These are phyloP conservation scores for Cololabis saira DNA, from an alignment of 2,113 vertebrate species.

Conservation along the genomic window DNA sequence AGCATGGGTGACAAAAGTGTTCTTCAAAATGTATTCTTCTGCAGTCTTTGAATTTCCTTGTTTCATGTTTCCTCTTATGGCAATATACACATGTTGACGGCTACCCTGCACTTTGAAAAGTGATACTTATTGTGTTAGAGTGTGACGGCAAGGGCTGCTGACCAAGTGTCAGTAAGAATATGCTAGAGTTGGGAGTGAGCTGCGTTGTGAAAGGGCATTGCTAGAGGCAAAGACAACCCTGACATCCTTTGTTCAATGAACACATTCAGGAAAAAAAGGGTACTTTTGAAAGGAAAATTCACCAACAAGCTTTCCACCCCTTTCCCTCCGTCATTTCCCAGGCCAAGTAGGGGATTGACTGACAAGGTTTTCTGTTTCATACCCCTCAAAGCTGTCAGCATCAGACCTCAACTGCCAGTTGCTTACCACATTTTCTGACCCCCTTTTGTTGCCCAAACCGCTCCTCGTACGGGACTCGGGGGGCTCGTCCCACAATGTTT, in stretches of 20 bases:
- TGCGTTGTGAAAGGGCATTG: constrained; percentile 2
- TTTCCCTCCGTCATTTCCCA: constrained; percentile 33
- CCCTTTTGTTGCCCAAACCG: constrained; percentile 42
- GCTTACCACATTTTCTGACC: constrained; percentile 44
- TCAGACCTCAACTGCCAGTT: constrained; percentile 55
- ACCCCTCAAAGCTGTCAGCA: constrained; percentile 66
- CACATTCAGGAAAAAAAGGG: constrained; percentile 42
- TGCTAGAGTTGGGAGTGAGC: constrained; percentile 2
- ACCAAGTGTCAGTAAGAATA: neutral
- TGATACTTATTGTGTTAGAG: neutral
- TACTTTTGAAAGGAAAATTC: constrained; percentile 57
- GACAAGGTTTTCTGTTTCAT: constrained; percentile 69
- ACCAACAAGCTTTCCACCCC: constrained; percentile 31
- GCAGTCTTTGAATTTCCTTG: too few species aligned
- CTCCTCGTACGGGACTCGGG: constrained; percentile 22
- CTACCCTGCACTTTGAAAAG: constrained; percentile 1
- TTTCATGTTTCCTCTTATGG: neutral
- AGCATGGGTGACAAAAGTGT: neutral
- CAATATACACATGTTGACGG: neutral
- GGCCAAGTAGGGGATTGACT: constrained; percentile 54
- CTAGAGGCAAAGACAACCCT: constrained; percentile 1
- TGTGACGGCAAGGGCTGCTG: neutral
- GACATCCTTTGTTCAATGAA: constrained; percentile 15
- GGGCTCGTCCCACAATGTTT: constrained; percentile 53
- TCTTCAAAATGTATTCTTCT: neutral